Percentiles rank a stretch among this genome's conserved stretches.
phyloP scores from a whole-genome alignment of 1,140 invertebrate genomes.

The Macrosteles quadrilineatus region DNA sequence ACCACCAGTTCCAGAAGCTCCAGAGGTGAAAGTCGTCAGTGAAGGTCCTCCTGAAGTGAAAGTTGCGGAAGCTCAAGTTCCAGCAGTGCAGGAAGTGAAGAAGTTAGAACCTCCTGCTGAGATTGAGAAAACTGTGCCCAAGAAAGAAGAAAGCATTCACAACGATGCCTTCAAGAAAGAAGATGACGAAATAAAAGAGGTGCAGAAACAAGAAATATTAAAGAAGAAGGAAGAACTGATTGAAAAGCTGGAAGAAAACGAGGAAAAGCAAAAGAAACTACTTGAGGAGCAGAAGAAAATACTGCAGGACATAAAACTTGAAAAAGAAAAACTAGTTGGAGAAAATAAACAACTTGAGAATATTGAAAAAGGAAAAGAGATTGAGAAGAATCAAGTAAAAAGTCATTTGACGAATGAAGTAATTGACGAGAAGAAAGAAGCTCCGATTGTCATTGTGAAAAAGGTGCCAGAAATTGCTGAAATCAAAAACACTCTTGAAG shows the following conservation, averaged over 20 bases:
- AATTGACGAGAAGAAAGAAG: neutral
- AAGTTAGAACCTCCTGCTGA: neutral
- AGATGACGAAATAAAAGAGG: conserved; percentile 53
- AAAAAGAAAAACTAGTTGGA: conserved; percentile 55
- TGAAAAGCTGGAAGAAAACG: conserved; percentile 59
- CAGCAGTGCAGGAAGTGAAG: neutral
- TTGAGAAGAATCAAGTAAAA: neutral
- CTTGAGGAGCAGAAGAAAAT: conserved; percentile 60
- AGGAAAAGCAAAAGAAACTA: conserved; percentile 57
- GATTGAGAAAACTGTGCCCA: conserved; percentile 11
- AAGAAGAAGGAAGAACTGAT: conserved; percentile 55
- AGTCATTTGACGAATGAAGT: neutral
- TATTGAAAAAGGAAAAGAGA: conserved; percentile 41
- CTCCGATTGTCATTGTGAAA: neutral
- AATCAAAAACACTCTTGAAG: conserved; percentile 38
- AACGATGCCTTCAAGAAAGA: conserved; percentile 57
- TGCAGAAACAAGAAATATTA: conserved; percentile 55
- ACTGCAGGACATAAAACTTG: conserved; percentile 47
- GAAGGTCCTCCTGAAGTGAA: conserved; percentile 22
- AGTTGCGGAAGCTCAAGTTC: neutral
- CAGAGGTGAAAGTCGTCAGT: conserved; percentile 37
- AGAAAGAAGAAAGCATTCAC: conserved; percentile 47
- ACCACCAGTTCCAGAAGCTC: conserved; percentile 56
- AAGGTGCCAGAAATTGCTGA: neutral
- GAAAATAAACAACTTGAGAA: conserved; percentile 49